Evolutionary conservation across 2,797 vertebrate species (phyloP).

Genomic region (Numenius phaeopus): DNA sequence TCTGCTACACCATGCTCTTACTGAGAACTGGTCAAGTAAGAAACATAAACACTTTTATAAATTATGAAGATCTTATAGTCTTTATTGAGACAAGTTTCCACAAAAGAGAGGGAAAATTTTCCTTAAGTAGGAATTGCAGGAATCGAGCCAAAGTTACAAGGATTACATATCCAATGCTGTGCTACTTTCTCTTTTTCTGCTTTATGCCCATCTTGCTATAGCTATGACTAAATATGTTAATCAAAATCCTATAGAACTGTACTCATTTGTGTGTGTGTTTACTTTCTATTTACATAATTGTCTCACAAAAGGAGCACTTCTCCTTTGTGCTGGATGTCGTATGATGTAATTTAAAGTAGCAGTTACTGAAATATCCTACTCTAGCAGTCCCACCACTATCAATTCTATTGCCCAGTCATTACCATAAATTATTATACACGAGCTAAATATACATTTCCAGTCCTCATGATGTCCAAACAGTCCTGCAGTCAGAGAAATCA

Average conservation of each 20-base stretch:
- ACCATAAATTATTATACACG: conserved; percentile 26
- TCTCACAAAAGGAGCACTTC: conserved; percentile 21
- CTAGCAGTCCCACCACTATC: neutral
- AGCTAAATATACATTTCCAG: conserved; percentile 34
- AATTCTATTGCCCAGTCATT: neutral
- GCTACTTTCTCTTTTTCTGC: neutral
- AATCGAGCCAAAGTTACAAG: neutral
- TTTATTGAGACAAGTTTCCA: conserved; percentile 29
- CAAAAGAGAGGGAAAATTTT: neutral
- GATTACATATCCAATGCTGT: neutral
- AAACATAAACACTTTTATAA: neutral
- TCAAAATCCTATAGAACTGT: conserved; percentile 40
- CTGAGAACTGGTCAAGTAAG: neutral
- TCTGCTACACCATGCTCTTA: neutral
- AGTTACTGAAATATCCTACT: neutral
- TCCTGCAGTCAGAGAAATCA: conserved; percentile 7
- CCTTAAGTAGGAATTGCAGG: neutral
- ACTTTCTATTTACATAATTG: conserved; percentile 37
- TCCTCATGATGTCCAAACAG: conserved; percentile 22
- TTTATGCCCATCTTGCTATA: conserved; percentile 8
- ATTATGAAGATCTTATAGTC: neutral
- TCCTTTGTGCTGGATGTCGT: neutral
- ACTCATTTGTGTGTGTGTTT: conserved; percentile 40
- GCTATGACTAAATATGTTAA: conserved; percentile 29
- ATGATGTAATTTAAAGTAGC: conserved; percentile 1